Percentiles rank a stretch among this genome's conserved stretches.
phyloP scores from a whole-genome alignment of 2,113 vertebrate genomes.

The Xyrauchen texanus region DNA sequence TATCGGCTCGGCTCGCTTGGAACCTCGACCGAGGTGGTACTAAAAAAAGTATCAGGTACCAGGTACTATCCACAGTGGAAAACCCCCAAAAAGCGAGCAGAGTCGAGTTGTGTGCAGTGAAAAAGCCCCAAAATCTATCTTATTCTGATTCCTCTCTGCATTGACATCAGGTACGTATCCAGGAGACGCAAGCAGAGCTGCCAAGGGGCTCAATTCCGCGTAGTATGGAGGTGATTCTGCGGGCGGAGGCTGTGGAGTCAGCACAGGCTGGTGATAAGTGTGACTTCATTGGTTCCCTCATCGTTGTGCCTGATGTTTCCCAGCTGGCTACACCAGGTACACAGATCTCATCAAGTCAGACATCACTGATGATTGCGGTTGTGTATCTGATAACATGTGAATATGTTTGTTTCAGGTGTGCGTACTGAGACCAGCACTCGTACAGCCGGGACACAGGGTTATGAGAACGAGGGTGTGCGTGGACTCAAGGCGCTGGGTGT shows the following conservation, averaged over 20 bases:
- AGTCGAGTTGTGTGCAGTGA: no score
- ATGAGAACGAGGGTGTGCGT: conserved; percentile 87
- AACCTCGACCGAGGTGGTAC: no score
- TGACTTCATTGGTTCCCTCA: conserved; percentile 91
- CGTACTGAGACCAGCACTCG: conserved; percentile 88
- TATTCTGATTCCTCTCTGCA: neutral
- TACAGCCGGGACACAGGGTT: conserved; percentile 83
- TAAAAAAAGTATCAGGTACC: no score
- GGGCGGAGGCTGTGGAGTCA: conserved; percentile 92
- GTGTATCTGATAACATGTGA: no score
- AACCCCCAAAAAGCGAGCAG: no score
- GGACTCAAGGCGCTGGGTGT: conserved; percentile 81
- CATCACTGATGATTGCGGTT: no score
- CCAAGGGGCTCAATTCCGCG: conserved; percentile 93
- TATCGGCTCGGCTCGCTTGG: no score
- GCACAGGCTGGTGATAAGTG: conserved; percentile 97
- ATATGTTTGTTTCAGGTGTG: conserved; percentile 72
- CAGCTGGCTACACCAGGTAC: conserved; percentile 89
- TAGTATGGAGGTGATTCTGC: conserved; percentile 88
- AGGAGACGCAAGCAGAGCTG: conserved; percentile 95
- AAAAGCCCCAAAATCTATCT: no score
- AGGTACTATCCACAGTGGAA: no score
- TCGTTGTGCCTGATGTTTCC: conserved; percentile 94
- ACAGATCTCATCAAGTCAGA: no score
- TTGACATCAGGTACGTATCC: conserved; percentile 86